Evolutionary conservation across 1,140 invertebrate species (phyloP).

Genomic region (Musca vetustissima): DNA sequence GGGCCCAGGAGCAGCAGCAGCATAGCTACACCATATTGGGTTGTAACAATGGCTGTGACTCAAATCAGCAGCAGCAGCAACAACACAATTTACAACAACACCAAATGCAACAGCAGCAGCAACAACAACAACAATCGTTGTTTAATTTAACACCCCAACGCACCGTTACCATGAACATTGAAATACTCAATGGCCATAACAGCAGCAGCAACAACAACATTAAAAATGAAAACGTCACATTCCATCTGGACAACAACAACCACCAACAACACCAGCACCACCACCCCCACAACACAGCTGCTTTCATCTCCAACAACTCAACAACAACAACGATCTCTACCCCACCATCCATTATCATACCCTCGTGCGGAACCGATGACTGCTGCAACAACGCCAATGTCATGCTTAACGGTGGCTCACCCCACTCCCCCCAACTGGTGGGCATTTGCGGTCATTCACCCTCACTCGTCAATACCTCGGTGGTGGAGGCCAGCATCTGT

Average conservation of each 20-base stretch:
- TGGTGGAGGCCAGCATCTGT: conserved; percentile 19
- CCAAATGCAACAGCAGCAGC: neutral
- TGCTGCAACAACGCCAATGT: neutral
- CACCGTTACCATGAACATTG: conserved; percentile 52
- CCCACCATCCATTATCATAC: conserved; percentile 43
- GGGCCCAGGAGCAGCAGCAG: neutral
- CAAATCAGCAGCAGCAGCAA: too few species aligned
- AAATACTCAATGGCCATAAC: conserved; percentile 50
- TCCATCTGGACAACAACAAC: conserved; percentile 34
- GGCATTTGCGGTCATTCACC: conserved; percentile 39
- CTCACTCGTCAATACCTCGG: conserved; percentile 25
- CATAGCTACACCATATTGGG: too few species aligned
- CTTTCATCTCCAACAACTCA: neutral
- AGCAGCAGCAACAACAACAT: conserved; percentile 22
- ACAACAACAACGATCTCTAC: too few species aligned
- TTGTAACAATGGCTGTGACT: too few species aligned
- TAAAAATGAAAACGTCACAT: conserved; percentile 38
- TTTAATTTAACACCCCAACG: conserved; percentile 38
- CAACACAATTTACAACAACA: neutral
- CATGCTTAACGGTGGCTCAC: conserved; percentile 22
- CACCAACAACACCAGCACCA: conserved; percentile 39
- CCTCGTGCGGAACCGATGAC: neutral
- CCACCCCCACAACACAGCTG: neutral
- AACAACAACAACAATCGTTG: conserved; percentile 3
- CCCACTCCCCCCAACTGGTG: conserved; percentile 44